phyloP scores from a whole-genome alignment of 2,888 invertebrate genomes.

The Leptinotarsa haldemani region DNA sequence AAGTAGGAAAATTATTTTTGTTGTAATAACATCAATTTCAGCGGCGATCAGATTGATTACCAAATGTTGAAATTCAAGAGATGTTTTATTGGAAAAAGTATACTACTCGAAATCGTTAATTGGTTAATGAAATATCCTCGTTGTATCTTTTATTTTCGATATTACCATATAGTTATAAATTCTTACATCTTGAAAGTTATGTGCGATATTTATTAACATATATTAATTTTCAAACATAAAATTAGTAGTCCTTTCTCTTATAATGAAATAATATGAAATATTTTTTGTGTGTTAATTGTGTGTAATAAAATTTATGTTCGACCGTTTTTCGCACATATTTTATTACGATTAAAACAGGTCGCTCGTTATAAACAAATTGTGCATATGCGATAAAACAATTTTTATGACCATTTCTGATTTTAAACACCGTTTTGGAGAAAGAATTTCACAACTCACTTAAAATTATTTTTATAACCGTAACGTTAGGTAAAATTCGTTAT shows the following conservation, averaged over 20 bases:
- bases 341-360: conserved; percentile 7
- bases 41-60: too few species aligned
- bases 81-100: too few species aligned
- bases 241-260: not conserved
- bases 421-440: not conserved
- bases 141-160: too few species aligned
- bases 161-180: too few species aligned
- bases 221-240: not conserved
- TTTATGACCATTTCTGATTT: not conserved
- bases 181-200: not conserved
- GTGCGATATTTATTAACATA: not conserved
- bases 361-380: not conserved
- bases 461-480: not conserved
- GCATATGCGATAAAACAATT: not conserved
- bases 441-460: not conserved
- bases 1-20: too few species aligned
- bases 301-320: not conserved
- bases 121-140: too few species aligned
- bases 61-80: too few species aligned
- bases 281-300: not conserved
- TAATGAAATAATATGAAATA: not conserved
- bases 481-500: too few species aligned
- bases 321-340: conserved; percentile 7
- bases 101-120: too few species aligned
- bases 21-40: too few species aligned